Evolutionary conservation across 2,113 vertebrate genomes (phyloP), one percentile per base, ranked within the genome.

Genomic region (Brachionichthys hirsutus): DNA sequence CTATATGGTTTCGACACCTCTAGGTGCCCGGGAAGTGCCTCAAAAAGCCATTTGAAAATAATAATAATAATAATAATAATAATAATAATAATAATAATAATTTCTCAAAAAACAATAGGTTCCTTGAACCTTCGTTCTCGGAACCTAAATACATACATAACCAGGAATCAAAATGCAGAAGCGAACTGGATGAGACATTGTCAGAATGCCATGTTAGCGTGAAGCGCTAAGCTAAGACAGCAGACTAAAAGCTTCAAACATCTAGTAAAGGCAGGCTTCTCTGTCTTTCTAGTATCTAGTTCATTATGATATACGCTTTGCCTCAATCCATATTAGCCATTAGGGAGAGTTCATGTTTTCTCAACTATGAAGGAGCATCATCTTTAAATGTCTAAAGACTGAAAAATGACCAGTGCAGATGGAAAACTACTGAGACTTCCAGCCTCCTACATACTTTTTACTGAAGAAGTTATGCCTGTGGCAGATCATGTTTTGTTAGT

Each of bases 271-370:
- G 24, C 38, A 14, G 35, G 36, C 36, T 43, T 44, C 24, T 51
- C 7, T 47, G 10, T 54, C 24, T 8, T 30, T 54, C 24, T 8
- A 6, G 24, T 24, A 54, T 46, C 47, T 47, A 53, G 59, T 34
- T 60, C 24, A 43, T 67, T 70, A 60, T 70, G 35, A 38, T 43
- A 22, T 36, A 57, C 14, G 15, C 34, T 1, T 50, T 40, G 62
- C 73, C 66, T 67, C 30, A 38, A 67, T 70, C 53, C 61, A 76
- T 54, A 82, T 54, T 43, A 54, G 42, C 68, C 62, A 73, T 82
- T 76, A 70, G 54, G 16, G 47, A 57, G 35, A 50, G 47, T 70
- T 47, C 42, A 9, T 9, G 18, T 42, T 46, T 35, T 18, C 46
- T n/a, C 11, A 49, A 13, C 44, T 35, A 24, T 15, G 17, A 67